Evolutionary conservation across 1,140 invertebrate species (phyloP), one percentile per base, ranked within the genome.

Genomic region (Tribolium madens): DNA sequence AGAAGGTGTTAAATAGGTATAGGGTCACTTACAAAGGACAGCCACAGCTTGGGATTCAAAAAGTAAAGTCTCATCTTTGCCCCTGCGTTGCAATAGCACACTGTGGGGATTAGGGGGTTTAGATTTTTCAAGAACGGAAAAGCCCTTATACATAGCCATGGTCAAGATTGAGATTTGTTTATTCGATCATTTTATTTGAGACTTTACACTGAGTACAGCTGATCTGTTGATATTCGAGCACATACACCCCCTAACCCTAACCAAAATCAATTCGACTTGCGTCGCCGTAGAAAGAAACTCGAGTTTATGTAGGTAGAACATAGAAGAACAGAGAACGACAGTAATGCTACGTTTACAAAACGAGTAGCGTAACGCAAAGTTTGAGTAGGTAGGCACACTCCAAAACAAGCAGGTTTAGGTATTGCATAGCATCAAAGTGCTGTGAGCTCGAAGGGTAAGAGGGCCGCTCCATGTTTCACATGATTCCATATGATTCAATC

Each of bases 141-240:
- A 97, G 60, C 92, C 92, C 88, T 97, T 97, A 81, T 95, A 95
- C 92, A 98, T 95, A 84, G 96, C 94, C 96, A 97, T 97, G 21
- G 57, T 13, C 26, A 7, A 3, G 26, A 13, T 33, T 13, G 36
- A 3, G 26, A 13, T 33, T 13, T 14, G 7, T 33, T 64, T 52
- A 73, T 52, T 53, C 17, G 7, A 31, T 6, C 50, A 73, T 26
- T 26, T 26, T 53, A 53, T 57, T 73, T 57, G 9, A 7, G 15
- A 57, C 10, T 14, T 72, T 72, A 72, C 57, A 64, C 47, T 68
- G 21, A 36, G 0, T 31, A 73, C 48, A 53, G 71, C 48, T 73
- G 47, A 53, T 52, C 52, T 73, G 71, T 73, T 73, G 71, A 36
- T 73, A 73, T 73, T 52, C 48, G 12, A 73, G 5, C 48, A 36